Percentiles rank a stretch among this genome's conserved stretches.
Evolutionary conservation across 2,113 vertebrate genomes (phyloP).

Genomic region (Ageneiosus marmoratus): DNA sequence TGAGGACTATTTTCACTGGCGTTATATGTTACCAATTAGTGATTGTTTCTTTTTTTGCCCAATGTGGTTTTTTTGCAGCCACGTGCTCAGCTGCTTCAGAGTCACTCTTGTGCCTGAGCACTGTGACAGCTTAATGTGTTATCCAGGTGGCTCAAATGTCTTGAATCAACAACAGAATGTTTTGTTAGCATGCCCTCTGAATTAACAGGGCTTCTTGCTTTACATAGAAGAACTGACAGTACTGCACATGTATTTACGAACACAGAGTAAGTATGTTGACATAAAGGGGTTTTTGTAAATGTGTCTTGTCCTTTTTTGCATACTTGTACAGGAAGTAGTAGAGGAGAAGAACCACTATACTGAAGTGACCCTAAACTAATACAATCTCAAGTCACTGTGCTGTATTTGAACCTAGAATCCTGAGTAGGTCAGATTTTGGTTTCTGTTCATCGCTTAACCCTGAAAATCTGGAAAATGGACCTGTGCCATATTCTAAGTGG

Average conservation of each 20-base stretch:
- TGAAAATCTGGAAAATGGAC: not conserved
- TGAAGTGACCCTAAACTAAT: conserved; percentile 28
- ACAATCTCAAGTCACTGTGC: conserved; percentile 29
- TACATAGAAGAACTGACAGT: not conserved
- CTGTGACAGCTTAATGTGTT: conserved; percentile 61
- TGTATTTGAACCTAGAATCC: conserved; percentile 49
- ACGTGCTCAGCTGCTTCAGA: conserved; percentile 58
- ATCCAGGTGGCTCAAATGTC: conserved; percentile 67
- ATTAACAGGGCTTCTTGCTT: conserved; percentile 21
- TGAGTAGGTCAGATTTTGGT: conserved; percentile 30
- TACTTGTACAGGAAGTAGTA: conserved; percentile 7
- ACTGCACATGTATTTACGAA: not conserved
- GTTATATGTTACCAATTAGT: conserved; percentile 59
- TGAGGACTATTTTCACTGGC: conserved; percentile 51
- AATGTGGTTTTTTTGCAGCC: conserved; percentile 47
- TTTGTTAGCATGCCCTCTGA: conserved; percentile 53
- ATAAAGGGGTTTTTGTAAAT: not conserved
- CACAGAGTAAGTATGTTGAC: not conserved
- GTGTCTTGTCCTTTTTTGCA: not conserved
- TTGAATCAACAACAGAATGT: conserved; percentile 64
- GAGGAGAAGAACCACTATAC: conserved; percentile 19
- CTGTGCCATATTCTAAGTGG: not conserved
- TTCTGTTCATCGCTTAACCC: conserved; percentile 36
- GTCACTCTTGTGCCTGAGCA: conserved; percentile 15
- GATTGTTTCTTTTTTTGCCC: conserved; percentile 56